Percentiles rank a stretch among this genome's conserved stretches.
Conservation (phyloP, 2,113 vertebrate species). For the Ceratotherium simum region DNA sequence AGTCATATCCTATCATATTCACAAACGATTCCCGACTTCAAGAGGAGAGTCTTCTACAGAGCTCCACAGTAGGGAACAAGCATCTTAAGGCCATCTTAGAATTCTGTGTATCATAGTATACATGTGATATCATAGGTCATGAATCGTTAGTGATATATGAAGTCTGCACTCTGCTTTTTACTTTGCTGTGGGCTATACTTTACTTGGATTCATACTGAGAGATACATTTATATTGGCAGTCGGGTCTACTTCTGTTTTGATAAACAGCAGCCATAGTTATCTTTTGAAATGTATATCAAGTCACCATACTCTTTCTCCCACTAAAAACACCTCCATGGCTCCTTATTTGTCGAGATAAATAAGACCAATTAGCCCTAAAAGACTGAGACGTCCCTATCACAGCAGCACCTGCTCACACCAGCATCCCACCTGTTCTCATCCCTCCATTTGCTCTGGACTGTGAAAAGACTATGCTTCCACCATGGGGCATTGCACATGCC, state of each 20-base stretch:
- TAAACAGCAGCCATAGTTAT: neutral
- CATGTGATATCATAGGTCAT: neutral
- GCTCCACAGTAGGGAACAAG: neutral
- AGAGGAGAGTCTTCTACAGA: neutral
- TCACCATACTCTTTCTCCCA: neutral
- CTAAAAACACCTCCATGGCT: neutral
- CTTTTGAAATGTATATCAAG: neutral
- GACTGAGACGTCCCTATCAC: neutral
- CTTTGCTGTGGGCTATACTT: neutral
- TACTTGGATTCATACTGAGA: neutral
- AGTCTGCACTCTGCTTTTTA: neutral
- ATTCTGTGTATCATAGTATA: neutral
- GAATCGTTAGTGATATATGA: neutral
- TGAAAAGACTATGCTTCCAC: neutral
- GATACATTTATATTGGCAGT: neutral
- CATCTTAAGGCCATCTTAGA: neutral
- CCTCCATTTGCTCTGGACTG: fast-evolving
- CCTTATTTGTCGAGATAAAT: neutral
- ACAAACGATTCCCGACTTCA: neutral
- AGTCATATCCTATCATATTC: neutral
- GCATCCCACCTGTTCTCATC: neutral
- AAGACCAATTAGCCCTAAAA: neutral
- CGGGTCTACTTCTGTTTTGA: neutral
- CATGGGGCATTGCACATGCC: neutral
- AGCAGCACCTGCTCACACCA: neutral